Evolutionary conservation across 2,797 vertebrate species (phyloP).

Genomic region (Muscicapa striata): DNA sequence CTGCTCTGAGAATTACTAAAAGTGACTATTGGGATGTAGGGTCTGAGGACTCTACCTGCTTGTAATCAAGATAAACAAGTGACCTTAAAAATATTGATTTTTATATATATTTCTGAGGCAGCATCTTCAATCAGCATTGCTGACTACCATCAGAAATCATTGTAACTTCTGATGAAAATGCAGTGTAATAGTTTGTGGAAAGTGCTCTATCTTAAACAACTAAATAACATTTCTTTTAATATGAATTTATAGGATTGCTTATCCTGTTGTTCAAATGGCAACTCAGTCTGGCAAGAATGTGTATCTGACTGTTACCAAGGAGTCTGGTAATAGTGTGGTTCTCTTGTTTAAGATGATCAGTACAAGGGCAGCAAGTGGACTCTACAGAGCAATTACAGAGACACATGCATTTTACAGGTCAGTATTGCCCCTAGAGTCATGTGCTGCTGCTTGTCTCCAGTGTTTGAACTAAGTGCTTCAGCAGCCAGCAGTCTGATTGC

Average conservation of each 20-base stretch:
- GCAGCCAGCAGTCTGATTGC: not conserved
- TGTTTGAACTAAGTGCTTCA: not conserved
- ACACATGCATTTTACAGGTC: slow-evolving; percentile 98
- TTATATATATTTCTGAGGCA: not conserved
- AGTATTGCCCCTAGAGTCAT: not conserved
- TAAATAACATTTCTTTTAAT: not conserved
- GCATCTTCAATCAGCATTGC: not conserved
- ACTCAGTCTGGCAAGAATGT: slow-evolving; percentile 98
- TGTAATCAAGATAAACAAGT: not conserved
- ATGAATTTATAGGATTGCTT: slow-evolving; percentile 84
- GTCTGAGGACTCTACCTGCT: not conserved
- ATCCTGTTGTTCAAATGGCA: slow-evolving; percentile 96
- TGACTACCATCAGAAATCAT: not conserved
- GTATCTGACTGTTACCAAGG: slow-evolving; percentile 94
- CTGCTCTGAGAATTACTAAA: not conserved
- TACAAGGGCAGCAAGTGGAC: slow-evolving; percentile 93
- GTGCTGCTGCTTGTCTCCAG: not conserved
- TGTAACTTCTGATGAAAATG: not conserved
- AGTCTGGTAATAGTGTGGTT: slow-evolving; percentile 91
- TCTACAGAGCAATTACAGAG: slow-evolving; percentile 96
- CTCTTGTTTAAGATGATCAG: slow-evolving; percentile 97
- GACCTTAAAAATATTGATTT: not conserved
- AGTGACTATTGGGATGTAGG: not conserved
- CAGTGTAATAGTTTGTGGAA: not conserved
- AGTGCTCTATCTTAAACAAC: not conserved